Evolutionary conservation across 2,888 invertebrate genomes (phyloP).

Genomic region (Heliconius aoede): DNA sequence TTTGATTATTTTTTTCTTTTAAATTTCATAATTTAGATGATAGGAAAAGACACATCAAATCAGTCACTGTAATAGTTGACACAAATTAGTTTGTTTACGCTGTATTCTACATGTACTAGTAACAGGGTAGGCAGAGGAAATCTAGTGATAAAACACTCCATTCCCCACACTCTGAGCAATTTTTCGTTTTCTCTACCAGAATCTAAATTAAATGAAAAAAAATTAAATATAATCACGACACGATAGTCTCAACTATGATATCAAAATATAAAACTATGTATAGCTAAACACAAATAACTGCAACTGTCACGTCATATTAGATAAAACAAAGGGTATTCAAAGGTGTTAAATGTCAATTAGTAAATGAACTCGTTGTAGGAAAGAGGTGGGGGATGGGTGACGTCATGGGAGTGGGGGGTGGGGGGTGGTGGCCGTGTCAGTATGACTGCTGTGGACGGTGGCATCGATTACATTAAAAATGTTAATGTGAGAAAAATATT

Average conservation of each 20-base stretch:
- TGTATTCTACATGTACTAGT: no score
- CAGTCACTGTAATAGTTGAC: no score
- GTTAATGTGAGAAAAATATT: neutral
- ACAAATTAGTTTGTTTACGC: no score
- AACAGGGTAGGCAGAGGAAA: no score
- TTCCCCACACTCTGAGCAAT: neutral
- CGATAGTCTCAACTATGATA: no score
- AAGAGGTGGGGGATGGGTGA: conserved; percentile 46
- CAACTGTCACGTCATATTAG: conserved; percentile 30
- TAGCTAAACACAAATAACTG: conserved; percentile 26
- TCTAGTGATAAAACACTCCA: no score
- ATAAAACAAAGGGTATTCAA: conserved; percentile 39
- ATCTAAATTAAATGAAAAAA: no score
- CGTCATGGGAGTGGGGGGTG: conserved; percentile 48
- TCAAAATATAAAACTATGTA: neutral
- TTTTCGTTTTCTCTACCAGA: neutral
- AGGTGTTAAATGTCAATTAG: conserved; percentile 49
- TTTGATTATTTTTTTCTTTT: no score
- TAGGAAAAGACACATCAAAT: no score
- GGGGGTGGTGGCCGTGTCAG: conserved; percentile 45
- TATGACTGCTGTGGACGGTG: conserved; percentile 42
- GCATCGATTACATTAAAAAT: conserved; percentile 14
- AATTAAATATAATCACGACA: neutral
- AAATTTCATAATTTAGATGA: no score
- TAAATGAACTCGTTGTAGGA: conserved; percentile 45